Evolutionary conservation across 2,888 invertebrate genomes (phyloP), one percentile per base, ranked within the genome.

Genomic region (Tenthredo mesomela): DNA sequence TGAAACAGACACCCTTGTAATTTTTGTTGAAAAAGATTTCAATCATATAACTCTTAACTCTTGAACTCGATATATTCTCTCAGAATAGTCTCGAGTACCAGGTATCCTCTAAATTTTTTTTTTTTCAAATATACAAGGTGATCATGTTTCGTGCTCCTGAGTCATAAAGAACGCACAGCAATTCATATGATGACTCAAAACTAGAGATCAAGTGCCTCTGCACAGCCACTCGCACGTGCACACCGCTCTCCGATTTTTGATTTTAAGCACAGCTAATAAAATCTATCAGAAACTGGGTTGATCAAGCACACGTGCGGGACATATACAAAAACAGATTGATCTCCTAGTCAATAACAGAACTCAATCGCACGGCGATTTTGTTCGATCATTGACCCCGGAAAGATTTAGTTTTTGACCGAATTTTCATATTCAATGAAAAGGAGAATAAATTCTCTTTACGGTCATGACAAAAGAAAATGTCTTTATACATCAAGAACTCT

Each of bases 251-350:
- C 58, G 21, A 85, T n/a, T 33, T 85, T 29, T 33, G 82, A 71
- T 71, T 85, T 58, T 2, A 85, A 43, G 82, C 85, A 80, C 80
- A 10, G 80, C 85, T n/a, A 21, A 21, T 80, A 70, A 82, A 85
- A n/a, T 71, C 70, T 40, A 50, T 82, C 43, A 40, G 71, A 47
- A 33, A n/a, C 50, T 70, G 61, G 82, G 70, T 71, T 85, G 85
- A 43, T 65, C 85, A 82, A 25, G 82, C 80, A 80, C 61, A 73
- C 80, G 18, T n/a, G 7, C 37, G 40, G 43, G 25, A 43, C 67
- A 9, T 29, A 67, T 21, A 70, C 65, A 65, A 0, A 65, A 29
- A 15, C 65, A 21, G 15, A 29, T 29, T 2, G 43, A 83, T 21
- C 12, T 61, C 70, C 50, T 83, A 83, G 70, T 83, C 82, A 67